phyloP scores from a whole-genome alignment of 1,140 invertebrate genomes.

The Orius insidiosus region DNA sequence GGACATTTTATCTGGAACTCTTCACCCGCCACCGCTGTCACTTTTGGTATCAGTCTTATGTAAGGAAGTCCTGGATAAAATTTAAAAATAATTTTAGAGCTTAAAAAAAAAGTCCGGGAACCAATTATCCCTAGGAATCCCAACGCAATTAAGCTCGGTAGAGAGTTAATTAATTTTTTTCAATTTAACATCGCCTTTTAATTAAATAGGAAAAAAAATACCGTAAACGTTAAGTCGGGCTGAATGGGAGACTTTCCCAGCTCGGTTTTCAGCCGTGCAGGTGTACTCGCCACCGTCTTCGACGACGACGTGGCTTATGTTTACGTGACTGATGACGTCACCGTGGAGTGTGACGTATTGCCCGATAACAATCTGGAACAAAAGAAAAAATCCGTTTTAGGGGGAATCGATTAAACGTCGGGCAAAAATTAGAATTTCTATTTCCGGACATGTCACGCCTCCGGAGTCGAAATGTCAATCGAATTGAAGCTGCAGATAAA shows the following conservation, averaged over 20 bases:
- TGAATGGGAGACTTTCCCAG: slow-evolving; percentile 54
- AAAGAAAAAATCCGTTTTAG: not conserved
- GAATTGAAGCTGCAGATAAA: too few relatives aligned
- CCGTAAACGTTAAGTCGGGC: slow-evolving; percentile 74
- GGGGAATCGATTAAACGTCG: too few relatives aligned
- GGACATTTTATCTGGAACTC: slow-evolving; percentile 63
- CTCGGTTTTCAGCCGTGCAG: slow-evolving; percentile 62
- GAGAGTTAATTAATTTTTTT: slow-evolving; percentile 15
- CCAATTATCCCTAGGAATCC: not conserved
- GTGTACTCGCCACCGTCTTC: slow-evolving; percentile 76
- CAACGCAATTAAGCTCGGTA: not conserved
- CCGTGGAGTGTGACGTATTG: slow-evolving; percentile 65
- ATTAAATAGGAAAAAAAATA: slow-evolving; percentile 25
- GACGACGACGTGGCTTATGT: slow-evolving; percentile 65
- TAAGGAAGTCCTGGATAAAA: slow-evolving; percentile 58
- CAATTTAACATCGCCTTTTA: slow-evolving; percentile 9
- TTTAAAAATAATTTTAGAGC: slow-evolving; percentile 16
- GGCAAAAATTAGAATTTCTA: too few relatives aligned
- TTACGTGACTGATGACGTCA: slow-evolving; percentile 73
- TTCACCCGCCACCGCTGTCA: slow-evolving; percentile 70
- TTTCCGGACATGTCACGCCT: too few relatives aligned
- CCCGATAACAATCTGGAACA: slow-evolving; percentile 54
- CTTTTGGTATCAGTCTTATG: slow-evolving; percentile 62
- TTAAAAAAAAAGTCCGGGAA: not conserved
- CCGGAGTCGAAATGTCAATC: too few relatives aligned